Conservation (phyloP, 2,113 vertebrate species). For the Calidris pugnax region DNA sequence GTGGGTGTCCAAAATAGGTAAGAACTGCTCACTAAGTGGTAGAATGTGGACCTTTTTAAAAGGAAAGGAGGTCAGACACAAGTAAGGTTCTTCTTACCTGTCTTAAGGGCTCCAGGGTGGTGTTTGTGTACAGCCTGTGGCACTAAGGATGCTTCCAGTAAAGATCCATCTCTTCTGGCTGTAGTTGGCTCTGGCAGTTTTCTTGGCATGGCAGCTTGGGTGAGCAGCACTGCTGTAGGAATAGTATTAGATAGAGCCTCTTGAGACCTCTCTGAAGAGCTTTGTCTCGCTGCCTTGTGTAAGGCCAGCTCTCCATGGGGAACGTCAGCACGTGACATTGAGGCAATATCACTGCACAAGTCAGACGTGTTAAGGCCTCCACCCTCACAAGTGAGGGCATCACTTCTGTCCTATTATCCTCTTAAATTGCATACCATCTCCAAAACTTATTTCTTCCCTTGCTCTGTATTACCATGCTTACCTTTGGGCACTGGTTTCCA, state of each 20-base stretch:
- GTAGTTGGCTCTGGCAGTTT: background rate
- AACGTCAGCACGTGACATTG: background rate
- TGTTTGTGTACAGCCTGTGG: background rate
- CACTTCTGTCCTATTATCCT: background rate
- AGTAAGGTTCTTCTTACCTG: too few species aligned
- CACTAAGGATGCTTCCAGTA: background rate
- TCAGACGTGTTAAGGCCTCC: background rate
- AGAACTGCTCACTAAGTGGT: background rate
- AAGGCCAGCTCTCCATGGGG: background rate
- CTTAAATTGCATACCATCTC: background rate
- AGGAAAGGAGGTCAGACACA: background rate
- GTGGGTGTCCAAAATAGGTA: background rate
- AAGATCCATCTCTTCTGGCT: background rate
- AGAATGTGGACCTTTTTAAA: background rate
- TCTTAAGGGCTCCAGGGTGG: background rate
- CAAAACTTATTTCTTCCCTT: background rate
- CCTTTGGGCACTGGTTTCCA: background rate
- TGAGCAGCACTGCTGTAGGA: background rate
- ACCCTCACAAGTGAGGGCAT: background rate
- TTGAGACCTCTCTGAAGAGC: background rate
- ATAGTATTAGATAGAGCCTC: background rate
- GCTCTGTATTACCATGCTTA: accelerated
- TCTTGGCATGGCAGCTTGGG: background rate
- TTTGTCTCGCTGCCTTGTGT: background rate
- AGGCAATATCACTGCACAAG: background rate